Conservation (phyloP, 1,140 invertebrate species). For the Bilobella aurantiaca region DNA sequence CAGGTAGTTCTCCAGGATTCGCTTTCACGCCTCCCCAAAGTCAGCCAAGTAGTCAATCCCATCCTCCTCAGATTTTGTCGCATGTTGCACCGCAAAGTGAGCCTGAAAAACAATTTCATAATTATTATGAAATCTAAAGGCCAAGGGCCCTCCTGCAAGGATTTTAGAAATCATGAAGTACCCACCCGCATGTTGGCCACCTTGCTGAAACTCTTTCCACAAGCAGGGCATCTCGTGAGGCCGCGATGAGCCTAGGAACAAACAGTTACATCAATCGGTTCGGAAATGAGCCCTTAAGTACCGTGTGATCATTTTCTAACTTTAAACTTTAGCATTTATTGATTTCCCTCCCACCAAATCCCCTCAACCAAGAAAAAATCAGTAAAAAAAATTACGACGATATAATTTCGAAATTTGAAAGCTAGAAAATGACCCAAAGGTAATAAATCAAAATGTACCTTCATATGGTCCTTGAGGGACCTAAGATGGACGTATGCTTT, state of each 20-base stretch:
- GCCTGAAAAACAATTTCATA: neutral
- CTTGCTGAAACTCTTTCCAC: constrained; percentile 44
- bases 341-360: too few species aligned
- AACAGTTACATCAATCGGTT: neutral
- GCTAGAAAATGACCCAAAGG: too few species aligned
- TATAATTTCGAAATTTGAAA: too few species aligned
- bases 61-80: neutral
- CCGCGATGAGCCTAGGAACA: constrained; percentile 40
- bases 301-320: too few species aligned
- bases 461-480: constrained; percentile 46
- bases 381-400: neutral
- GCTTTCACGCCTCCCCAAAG: too few species aligned
- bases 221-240: constrained; percentile 45
- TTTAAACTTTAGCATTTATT: too few species aligned
- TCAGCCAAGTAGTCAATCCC: neutral
- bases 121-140: neutral
- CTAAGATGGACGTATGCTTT: constrained; percentile 29
- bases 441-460: too few species aligned
- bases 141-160: too few species aligned
- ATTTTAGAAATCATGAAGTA: neutral
- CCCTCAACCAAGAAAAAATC: too few species aligned
- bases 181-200: constrained; percentile 21
- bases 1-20: too few species aligned
- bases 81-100: constrained; percentile 10
- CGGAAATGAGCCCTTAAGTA: too few species aligned